Evolutionary conservation across 2,113 vertebrate genomes (phyloP), one percentile per base, ranked within the genome.

Genomic region (Athene cunicularia): DNA sequence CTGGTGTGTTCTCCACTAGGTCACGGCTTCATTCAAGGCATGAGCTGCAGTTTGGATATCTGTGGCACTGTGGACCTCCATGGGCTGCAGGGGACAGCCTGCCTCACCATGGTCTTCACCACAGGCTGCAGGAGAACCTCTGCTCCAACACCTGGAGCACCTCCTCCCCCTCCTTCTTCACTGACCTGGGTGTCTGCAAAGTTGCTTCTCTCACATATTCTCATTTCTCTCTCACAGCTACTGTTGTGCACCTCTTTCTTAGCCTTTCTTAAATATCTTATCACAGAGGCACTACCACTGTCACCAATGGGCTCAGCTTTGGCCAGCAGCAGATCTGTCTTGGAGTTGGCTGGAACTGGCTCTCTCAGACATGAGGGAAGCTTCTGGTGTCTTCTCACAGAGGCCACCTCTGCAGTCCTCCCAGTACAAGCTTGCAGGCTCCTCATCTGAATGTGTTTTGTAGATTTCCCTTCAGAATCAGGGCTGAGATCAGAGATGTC

Each of bases 1-100:
- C 39, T 4, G 5, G 5, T 1, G 0, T 8, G 16, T 18, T 68
- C 19, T 53, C 26, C 23, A 7, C 0, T 2, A 5, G 12, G 5
- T n/a, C 32, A 45, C 23, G 60, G 14, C 37, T 80, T 43, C 9
- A 30, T 87, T 37, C 33, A 18, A 24, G 30, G 60, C 12, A 35
- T 12, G 22, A 76, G 17, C 19, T 50, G 13, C 28, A 13, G 62
- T 10, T 4, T 15, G 11, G 6, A 14, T 49, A 17, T 12, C 26
- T 26, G 32, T 37, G 24, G 3, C 20, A 4, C 5, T 7, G 0
- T 3, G 24, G 28, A 8, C 20, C n/a, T 59, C 35, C 20, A 3
- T 16, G 28, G 41, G 12, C 35, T 43, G 14, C 24, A 41, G 24
- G 30, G 15, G 3, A 43, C 53, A 76, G 3, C 47, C 6, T 76